Evolutionary conservation across 2,888 invertebrate genomes (phyloP).

Genomic region (Panzeria rudis): DNA sequence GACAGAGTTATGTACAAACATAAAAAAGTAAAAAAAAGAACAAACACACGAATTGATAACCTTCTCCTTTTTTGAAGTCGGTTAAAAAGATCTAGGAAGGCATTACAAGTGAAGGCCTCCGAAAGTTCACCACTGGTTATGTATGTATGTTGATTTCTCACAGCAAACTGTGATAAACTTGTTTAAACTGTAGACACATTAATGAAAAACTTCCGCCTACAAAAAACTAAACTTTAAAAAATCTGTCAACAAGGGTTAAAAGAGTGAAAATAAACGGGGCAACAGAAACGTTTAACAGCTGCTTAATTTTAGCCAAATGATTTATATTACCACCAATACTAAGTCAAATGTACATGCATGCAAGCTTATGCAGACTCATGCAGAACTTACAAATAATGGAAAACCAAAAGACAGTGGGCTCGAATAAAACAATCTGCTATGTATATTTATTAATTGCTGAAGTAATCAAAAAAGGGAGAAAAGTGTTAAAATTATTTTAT

Average conservation of each 20-base stretch:
- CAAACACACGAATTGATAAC: not conserved
- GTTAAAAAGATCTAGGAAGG: no score
- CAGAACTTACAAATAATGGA: not conserved
- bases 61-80: no score
- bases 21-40: no score
- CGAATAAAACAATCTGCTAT: not conserved
- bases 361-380: not conserved
- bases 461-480: no score
- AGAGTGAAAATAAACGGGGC: constrained; percentile 5
- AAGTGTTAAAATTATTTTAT: no score
- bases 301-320: constrained; percentile 9
- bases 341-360: not conserved
- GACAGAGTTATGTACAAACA: no score
- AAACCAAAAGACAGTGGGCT: not conserved
- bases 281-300: constrained; percentile 37
- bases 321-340: not conserved
- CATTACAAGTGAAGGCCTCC: no score
- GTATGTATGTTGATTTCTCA: not conserved
- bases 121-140: no score
- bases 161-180: constrained; percentile 7
- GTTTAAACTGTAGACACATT: not conserved
- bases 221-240: not conserved
- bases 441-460: no score
- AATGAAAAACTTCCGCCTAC: constrained; percentile 45
- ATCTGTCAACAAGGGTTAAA: constrained; percentile 17